Percentiles rank a stretch among this genome's conserved stretches.
Evolutionary conservation across 2,888 invertebrate genomes (phyloP).

Genomic region (Brachycybe producta): DNA sequence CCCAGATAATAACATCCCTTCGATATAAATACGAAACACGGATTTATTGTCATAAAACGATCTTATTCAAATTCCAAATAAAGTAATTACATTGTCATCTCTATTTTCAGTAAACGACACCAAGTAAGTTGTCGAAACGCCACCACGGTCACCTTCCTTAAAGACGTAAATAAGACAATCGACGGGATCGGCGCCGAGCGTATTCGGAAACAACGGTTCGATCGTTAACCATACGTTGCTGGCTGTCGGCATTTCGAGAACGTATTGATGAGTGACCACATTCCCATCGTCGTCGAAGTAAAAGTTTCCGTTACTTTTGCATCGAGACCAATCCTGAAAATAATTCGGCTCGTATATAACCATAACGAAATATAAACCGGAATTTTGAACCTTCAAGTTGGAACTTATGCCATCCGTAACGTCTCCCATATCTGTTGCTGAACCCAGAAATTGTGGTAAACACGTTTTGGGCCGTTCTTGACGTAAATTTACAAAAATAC

Average conservation of each 20-base stretch:
- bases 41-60: neutral
- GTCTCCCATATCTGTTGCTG: too few relatives aligned
- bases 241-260: slow-evolving; percentile 1
- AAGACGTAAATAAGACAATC: neutral
- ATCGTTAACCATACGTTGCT: slow-evolving; percentile 5
- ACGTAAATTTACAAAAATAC: too few relatives aligned
- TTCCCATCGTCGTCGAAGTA: neutral
- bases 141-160: neutral
- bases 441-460: neutral
- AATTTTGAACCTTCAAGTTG: too few relatives aligned
- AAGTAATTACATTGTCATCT: neutral
- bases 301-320: slow-evolving; percentile 2
- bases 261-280: slow-evolving; percentile 3
- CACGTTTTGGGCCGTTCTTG: neutral
- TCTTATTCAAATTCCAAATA: neutral
- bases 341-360: neutral
- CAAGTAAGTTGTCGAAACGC: neutral
- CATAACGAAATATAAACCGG: too few relatives aligned
- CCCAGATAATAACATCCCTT: slow-evolving; percentile 1
- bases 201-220: neutral
- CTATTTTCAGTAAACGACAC: slow-evolving; percentile 4
- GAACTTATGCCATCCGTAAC: too few relatives aligned
- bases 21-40: neutral
- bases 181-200: neutral
- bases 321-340: slow-evolving; percentile 3